phyloP scores from a whole-genome alignment of 2,797 vertebrate genomes.

The Sebastolobus altivelis region DNA sequence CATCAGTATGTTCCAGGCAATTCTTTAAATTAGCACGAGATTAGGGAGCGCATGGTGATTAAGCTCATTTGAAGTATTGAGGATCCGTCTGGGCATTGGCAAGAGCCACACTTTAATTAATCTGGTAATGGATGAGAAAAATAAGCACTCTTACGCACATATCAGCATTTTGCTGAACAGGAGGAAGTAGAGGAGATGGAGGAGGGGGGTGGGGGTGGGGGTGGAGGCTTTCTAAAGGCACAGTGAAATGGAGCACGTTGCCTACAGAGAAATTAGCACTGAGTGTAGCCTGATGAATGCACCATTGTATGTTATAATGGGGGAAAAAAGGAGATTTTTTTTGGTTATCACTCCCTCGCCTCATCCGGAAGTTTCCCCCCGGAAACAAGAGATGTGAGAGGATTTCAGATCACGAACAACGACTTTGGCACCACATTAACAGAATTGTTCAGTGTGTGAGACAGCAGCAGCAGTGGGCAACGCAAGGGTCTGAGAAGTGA shows the following conservation, averaged over 20 bases:
- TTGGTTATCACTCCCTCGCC: conserved; percentile 66
- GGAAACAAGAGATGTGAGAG: conserved; percentile 65
- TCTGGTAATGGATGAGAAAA: conserved; percentile 87
- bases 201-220: neutral
- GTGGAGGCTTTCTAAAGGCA: conserved; percentile 74
- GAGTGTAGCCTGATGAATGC: conserved; percentile 83
- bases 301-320: conserved; percentile 81
- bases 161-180: conserved; percentile 84
- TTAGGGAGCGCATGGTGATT: conserved; percentile 87
- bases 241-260: conserved; percentile 85
- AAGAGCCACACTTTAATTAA: conserved; percentile 88
- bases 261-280: conserved; percentile 86
- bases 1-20: conserved; percentile 81
- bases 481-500: too few species aligned
- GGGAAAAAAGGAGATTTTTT: conserved; percentile 50
- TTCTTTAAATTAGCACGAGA: conserved; percentile 86
- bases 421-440: neutral
- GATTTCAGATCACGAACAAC: conserved; percentile 45
- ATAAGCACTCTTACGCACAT: conserved; percentile 85
- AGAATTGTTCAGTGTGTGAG: conserved; percentile 18
- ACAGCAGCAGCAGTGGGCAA: too few species aligned
- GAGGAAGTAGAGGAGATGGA: conserved; percentile 69
- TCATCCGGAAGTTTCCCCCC: conserved; percentile 71
- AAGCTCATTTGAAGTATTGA: conserved; percentile 88
- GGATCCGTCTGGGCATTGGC: conserved; percentile 86